These are phyloP conservation scores for Ectropis grisescens DNA, from an alignment of 1,140 invertebrate species.

Conservation along the genomic window DNA sequence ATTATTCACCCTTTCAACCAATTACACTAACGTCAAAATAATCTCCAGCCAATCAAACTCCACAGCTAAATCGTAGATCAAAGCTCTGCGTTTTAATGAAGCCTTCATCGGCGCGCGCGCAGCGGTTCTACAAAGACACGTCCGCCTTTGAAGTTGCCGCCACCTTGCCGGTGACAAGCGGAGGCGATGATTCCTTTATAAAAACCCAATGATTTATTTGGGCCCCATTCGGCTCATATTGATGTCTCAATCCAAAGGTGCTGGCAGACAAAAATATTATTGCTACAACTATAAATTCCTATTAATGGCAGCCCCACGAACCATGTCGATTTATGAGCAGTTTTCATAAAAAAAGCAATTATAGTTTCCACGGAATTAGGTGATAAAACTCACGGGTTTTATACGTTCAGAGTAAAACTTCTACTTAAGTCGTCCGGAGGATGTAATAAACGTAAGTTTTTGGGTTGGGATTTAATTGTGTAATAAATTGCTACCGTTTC, in stretches of 20 bases:
- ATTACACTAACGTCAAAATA: slow-evolving; percentile 16
- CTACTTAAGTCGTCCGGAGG: too few relatives aligned
- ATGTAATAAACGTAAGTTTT: too few relatives aligned
- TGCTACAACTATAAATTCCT: neutral
- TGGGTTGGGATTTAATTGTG: neutral
- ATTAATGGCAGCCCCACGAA: neutral
- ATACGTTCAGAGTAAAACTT: too few relatives aligned
- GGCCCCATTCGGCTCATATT: slow-evolving; percentile 22
- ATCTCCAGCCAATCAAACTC: slow-evolving; percentile 24
- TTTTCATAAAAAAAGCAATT: slow-evolving; percentile 1
- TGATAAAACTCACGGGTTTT: slow-evolving; percentile 1
- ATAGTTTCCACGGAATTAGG: neutral
- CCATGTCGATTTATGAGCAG: neutral
- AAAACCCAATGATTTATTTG: slow-evolving; percentile 56
- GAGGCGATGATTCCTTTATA: slow-evolving; percentile 54
- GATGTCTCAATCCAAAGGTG: slow-evolving; percentile 24
- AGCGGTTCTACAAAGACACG: slow-evolving; percentile 28
- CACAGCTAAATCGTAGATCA: slow-evolving; percentile 23
- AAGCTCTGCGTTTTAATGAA: slow-evolving; percentile 29
- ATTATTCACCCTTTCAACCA: slow-evolving; percentile 5
- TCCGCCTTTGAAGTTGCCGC: slow-evolving; percentile 35
- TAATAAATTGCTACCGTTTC: neutral
- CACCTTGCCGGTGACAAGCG: slow-evolving; percentile 22
- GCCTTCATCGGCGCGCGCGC: slow-evolving; percentile 22
- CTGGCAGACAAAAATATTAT: neutral